Evolutionary conservation across 1,140 invertebrate species (phyloP), one percentile per base, ranked within the genome.

Genomic region (Mamestra configurata): DNA sequence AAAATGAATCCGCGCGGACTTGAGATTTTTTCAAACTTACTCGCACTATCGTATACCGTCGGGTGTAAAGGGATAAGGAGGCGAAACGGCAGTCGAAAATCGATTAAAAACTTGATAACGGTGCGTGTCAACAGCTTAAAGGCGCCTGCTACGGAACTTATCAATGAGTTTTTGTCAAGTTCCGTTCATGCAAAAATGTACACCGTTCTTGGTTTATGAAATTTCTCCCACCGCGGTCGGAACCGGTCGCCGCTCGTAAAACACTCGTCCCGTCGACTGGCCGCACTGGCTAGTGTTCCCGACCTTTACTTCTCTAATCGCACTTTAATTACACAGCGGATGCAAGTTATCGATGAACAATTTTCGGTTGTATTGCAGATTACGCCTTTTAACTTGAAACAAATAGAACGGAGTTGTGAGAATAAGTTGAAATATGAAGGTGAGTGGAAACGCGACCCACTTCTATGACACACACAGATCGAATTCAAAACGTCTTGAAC

Each of bases 41-140:
- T n/a, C n/a, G n/a, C n/a, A n/a, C n/a, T n/a, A n/a, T n/a, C n/a
- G n/a, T n/a, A n/a, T n/a, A n/a, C n/a, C n/a, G n/a, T n/a, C n/a
- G n/a, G n/a, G n/a, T n/a, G n/a, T n/a, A n/a, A n/a, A n/a, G n/a
- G n/a, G n/a, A n/a, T n/a, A 94, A 88, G 90, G 89, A 91, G 88
- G 87, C 90, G 87, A 93, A 93, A 93, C 93, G 93, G 93, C 92
- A 94, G 92, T 92, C 93, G 85, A 92, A 90, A 90, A 89, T 89
- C 91, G 93, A 94, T 93, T 93, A 94, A 87, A 66, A 87, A 77
- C 79, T 31, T 79, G 93, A 95, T 95, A 95, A 93, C 80, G 76
- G 27, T 79, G 76, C 73, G 73, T 89, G 92, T 92, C 89, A 93
- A 93, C 89, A 93, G 85, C 85, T 90, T 77, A 79, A 77, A 89